Base-by-base conservation (phyloP, 2,797 vertebrate species). In the Threskiornis aethiopicus region DNA sequence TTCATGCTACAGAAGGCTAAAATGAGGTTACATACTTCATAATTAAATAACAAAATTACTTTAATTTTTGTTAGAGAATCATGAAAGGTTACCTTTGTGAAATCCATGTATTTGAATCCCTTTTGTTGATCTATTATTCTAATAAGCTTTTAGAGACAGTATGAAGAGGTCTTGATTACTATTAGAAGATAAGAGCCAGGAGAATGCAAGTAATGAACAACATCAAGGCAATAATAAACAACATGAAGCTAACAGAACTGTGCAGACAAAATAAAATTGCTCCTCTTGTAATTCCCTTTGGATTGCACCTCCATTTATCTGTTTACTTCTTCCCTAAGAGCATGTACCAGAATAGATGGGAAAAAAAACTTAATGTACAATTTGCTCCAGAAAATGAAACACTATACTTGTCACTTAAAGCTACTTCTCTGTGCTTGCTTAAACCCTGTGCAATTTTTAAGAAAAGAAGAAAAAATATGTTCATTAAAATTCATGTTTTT, bases 31-130 rank as follows among this genome's bases (percentile, higher is more conserved):
- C 44, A 41, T 79, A 66, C 96, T 97, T 97, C 79, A 89, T 97
- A 97, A 97, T 98, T 97, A 97, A 98, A 94, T 97, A 97, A 96
- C 31, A 95, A 92, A 97, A 93, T 92, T 86, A 64, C 67, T 95
- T 95, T 94, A 94, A 84, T 96, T 96, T 98, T 96, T 95, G 73
- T 95, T 93, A 91, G 51, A 82, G 41, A 96, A 92, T 71, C 33
- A 66, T 93, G 90, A 96, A 97, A 96, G 75, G 25, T 75, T 97
- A 73, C 42, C 52, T 91, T 78, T 83, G 58, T 94, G 93, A 97
- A 93, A 93, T 59, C 67, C 52, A 72, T 62, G 55, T 79, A 33
- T 42, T 79, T 78, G 94, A 96, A 96, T 94, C 70, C 54, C 78
- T 96, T 94, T 94, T 96, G 93, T 96, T 97, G 93, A 95, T 96